Evolutionary conservation across 1,140 invertebrate genomes (phyloP), one percentile per base, ranked within the genome.

Genomic region (Lasaia peninsularis): DNA sequence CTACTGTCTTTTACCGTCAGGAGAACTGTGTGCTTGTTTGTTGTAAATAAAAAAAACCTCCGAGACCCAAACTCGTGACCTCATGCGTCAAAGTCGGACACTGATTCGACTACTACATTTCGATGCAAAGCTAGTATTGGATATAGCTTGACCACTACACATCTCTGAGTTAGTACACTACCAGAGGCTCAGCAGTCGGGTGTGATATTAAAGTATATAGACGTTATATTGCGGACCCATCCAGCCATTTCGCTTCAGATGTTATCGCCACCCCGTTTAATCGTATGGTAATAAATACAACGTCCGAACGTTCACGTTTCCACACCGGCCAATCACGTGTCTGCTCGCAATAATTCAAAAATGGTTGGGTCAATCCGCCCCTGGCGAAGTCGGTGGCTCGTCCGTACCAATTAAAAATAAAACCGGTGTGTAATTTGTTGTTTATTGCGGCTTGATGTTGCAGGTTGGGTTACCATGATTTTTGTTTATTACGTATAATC

Each of bases 361-460:
- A 82, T 80, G 75, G 79, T 82, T 80, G 74, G 73, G 71, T 69
- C 71, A 65, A 63, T 63, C 59, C 64, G 73, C 80, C 78, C 65
- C 80, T 71, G 80, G 82, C 80, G 56, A 73, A 79, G 79, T 74
- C 79, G 74, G 80, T 82, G 79, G 83, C 83, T 77, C 72, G 73
- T 76, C 75, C 76, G 62, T 78, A 77, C 75, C 80, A 86, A 86
- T 86, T 86, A 86, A 86, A 86, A 86, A 86, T 84, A 84, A 86
- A 80, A 79, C 73, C 74, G 73, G 71, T 70, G 71, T 80, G 72
- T 86, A 84, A 86, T 86, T 86, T 84, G 83, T 80, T 78, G 71
- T 78, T 86, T 78, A 78, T 75, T 71, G 69, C 63, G 69, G 69
- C 61, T 65, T 59, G 64, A 56, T 64, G 24, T 28, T 28, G 57